Percentiles rank a stretch among this genome's conserved stretches.
Conservation (phyloP, 2,113 vertebrate species). For the Globicephala melas region DNA sequence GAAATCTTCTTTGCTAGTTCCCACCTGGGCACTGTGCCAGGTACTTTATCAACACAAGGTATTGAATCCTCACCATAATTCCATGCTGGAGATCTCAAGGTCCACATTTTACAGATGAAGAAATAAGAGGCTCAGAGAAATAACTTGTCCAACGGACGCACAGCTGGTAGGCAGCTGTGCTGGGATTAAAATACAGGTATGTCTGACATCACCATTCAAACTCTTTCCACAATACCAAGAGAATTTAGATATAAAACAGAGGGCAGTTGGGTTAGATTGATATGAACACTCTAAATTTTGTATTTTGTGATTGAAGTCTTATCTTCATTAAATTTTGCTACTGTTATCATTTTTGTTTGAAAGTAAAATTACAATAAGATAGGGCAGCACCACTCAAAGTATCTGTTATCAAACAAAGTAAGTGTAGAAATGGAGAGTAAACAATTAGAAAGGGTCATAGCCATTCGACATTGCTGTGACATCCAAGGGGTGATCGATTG, state of each 20-base stretch:
- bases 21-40: background rate
- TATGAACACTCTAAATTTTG: background rate
- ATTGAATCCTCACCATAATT: background rate
- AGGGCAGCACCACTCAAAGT: background rate
- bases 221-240: background rate
- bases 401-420: background rate
- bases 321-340: background rate
- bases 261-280: background rate
- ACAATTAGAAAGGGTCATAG: background rate
- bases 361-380: background rate
- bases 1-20: background rate
- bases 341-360: background rate
- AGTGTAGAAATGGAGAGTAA: background rate
- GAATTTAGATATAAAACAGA: background rate
- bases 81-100: background rate
- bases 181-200: background rate
- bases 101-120: background rate
- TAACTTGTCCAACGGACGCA: background rate
- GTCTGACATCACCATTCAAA: background rate
- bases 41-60: background rate
- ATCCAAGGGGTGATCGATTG: background rate
- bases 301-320: background rate
- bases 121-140: slow-evolving; percentile 4
- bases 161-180: background rate
- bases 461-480: background rate